Conservation (phyloP, 2,797 vertebrate genomes). For the Mico argentatus region DNA sequence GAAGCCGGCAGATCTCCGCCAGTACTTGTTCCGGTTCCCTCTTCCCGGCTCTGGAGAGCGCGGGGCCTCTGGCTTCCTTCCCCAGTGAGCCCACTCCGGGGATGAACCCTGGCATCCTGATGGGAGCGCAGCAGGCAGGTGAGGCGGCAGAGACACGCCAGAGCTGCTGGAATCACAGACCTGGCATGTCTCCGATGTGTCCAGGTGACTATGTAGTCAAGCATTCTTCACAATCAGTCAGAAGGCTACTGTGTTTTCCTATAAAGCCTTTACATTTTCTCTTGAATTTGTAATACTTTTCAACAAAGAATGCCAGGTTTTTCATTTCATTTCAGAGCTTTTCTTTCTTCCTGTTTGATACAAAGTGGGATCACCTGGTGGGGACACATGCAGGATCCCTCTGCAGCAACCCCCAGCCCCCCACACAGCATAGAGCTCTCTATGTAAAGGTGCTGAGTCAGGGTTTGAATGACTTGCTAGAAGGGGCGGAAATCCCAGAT, state of each 20-base stretch:
- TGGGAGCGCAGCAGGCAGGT: constrained; percentile 86
- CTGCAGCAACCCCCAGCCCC: neutral
- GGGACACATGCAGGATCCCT: neutral
- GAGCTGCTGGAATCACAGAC: accelerated
- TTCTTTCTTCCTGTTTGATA: neutral
- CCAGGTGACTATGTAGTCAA: accelerated
- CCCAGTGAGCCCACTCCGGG: constrained; percentile 62
- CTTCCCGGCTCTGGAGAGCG: constrained; percentile 84
- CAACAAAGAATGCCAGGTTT: accelerated
- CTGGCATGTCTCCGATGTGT: accelerated
- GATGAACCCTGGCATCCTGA: constrained; percentile 69
- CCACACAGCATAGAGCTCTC: neutral
- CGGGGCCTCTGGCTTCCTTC: constrained; percentile 70
- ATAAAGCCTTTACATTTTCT: accelerated
- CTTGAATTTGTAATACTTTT: neutral
- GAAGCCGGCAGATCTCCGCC: constrained; percentile 85
- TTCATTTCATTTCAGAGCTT: neutral
- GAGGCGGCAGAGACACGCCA: neutral
- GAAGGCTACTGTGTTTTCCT: neutral
- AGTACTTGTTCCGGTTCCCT: constrained; percentile 83
- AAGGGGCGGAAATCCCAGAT: neutral
- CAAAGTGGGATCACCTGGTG: neutral
- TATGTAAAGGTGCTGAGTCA: accelerated
- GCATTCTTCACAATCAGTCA: neutral
- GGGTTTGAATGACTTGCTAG: neutral